phyloP scores from a whole-genome alignment of 35 echinoderm and acorn worm genomes.

The Anneissia japonica region DNA sequence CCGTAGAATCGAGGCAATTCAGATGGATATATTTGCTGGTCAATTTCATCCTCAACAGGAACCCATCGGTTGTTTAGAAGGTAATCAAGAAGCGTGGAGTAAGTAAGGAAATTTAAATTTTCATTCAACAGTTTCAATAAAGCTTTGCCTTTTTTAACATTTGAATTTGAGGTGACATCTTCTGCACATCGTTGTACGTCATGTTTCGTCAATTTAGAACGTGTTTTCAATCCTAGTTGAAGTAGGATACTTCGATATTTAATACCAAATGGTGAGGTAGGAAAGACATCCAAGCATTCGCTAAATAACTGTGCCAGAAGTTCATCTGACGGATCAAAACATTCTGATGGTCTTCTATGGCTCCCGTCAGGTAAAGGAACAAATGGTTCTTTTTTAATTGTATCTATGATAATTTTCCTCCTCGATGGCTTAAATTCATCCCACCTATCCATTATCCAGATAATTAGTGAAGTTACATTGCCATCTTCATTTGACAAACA shows the following conservation, averaged over 20 bases:
- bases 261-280: background rate
- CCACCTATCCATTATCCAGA: background rate
- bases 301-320: background rate
- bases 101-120: background rate
- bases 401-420: background rate
- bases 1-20: background rate
- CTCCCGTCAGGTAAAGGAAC: background rate
- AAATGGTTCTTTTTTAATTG: background rate
- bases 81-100: background rate
- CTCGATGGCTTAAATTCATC: background rate
- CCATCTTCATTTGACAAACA: background rate
- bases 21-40: background rate
- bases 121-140: background rate
- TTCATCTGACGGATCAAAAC: conserved; percentile 5
- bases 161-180: background rate
- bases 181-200: background rate
- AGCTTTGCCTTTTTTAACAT: background rate
- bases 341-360: background rate
- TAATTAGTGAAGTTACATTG: background rate
- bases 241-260: background rate
- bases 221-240: background rate
- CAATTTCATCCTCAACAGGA: background rate
- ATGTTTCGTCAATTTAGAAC: background rate
- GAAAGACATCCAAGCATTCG: background rate
- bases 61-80: background rate